These are phyloP conservation scores for Cottoperca gobio DNA, from an alignment of 2,797 vertebrate genomes.

Conservation along the genomic window DNA sequence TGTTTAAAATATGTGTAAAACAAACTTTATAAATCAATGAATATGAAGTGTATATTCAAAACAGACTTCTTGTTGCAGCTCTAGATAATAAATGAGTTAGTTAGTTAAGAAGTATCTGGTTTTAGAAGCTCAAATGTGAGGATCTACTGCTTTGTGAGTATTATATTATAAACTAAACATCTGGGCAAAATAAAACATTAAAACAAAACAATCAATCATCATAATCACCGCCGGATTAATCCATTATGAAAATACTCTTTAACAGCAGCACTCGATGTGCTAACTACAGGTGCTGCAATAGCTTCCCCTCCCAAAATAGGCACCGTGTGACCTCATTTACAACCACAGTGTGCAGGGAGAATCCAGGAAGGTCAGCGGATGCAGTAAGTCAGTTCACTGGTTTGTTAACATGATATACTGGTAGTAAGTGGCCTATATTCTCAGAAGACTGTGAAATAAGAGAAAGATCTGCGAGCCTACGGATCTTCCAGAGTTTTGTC, in stretches of 20 bases:
- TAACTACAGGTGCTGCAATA: slow-evolving; percentile 56
- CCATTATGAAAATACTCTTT: slow-evolving; percentile 1
- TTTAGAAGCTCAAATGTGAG: neutral
- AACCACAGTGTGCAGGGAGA: slow-evolving; percentile 43
- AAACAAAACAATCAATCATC: neutral
- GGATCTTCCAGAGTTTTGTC: neutral
- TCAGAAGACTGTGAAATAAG: slow-evolving; percentile 4
- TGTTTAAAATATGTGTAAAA: neutral
- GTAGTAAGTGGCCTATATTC: slow-evolving; percentile 10
- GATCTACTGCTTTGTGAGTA: neutral
- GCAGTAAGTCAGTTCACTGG: slow-evolving; percentile 36
- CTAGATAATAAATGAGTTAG: neutral
- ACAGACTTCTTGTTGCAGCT: neutral
- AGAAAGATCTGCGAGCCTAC: neutral
- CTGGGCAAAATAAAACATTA: neutral
- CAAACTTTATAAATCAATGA: too few species aligned
- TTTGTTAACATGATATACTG: slow-evolving; percentile 15
- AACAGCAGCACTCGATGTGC: slow-evolving; percentile 20
- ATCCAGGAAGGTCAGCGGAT: slow-evolving; percentile 57
- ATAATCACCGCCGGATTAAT: neutral
- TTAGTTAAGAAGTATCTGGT: neutral
- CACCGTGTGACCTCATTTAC: slow-evolving; percentile 61
- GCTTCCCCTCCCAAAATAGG: slow-evolving; percentile 61
- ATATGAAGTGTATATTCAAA: neutral
- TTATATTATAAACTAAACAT: neutral